Conservation (phyloP, 2,888 invertebrate genomes). For the Sialis lutaria region DNA sequence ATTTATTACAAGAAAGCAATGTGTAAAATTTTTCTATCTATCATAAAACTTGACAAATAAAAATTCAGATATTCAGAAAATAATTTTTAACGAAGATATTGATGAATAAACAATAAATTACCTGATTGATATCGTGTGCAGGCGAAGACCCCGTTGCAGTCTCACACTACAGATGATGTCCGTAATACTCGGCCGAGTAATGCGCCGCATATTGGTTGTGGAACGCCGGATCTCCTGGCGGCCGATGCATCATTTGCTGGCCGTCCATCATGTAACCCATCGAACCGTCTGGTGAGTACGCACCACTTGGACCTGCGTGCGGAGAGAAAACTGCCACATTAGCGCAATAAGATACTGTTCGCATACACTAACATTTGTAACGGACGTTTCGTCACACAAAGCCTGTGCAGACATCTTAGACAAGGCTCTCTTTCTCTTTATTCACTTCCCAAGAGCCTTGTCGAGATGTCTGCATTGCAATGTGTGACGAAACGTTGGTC, state of each 20-base stretch:
- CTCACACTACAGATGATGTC: constrained; percentile 70
- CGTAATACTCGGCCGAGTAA: constrained; percentile 85
- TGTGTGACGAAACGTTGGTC: too few species aligned
- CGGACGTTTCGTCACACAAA: neutral
- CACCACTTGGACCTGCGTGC: constrained; percentile 87
- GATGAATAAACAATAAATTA: neutral
- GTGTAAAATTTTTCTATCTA: too few species aligned
- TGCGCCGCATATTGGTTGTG: constrained; percentile 86
- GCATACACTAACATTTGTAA: constrained; percentile 11
- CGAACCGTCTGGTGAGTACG: constrained; percentile 90
- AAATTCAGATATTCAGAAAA: constrained; percentile 1
- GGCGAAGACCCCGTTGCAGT: constrained; percentile 7
- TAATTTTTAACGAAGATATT: neutral
- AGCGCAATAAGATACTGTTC: constrained; percentile 39
- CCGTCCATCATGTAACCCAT: constrained; percentile 98
- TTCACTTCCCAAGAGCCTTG: neutral
- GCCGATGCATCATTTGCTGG: constrained; percentile 88
- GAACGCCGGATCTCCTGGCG: constrained; percentile 83
- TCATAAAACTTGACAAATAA: too few species aligned
- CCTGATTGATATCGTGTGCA: too few species aligned
- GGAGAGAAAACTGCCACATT: constrained; percentile 69
- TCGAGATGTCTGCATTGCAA: neutral
- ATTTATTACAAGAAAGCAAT: too few species aligned
- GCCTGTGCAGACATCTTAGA: neutral
- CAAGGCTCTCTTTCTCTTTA: neutral